Evolutionary conservation across 2,888 invertebrate species (phyloP).

Genomic region (Coenonympha arcania): DNA sequence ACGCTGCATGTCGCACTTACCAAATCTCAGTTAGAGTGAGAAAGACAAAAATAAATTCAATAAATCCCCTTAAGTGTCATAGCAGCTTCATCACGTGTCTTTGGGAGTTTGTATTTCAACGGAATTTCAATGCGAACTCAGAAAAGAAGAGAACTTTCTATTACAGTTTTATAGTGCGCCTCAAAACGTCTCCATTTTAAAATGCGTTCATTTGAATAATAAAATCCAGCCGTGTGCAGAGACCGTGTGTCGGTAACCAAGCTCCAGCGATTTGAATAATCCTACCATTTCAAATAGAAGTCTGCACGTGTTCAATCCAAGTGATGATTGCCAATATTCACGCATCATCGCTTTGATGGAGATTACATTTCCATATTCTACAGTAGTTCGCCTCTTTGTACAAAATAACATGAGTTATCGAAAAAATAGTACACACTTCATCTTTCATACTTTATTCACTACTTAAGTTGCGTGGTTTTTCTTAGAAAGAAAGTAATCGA

Average conservation of each 20-base stretch:
- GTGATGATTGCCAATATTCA: conserved; percentile 3
- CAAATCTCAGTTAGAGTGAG: too few relatives aligned
- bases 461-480: too few relatives aligned
- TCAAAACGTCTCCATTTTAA: neutral
- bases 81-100: too few relatives aligned
- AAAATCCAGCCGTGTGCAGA: neutral
- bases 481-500: too few relatives aligned
- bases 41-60: too few relatives aligned
- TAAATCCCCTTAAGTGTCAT: too few relatives aligned
- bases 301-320: neutral
- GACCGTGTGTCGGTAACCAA: neutral
- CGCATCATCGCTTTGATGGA: neutral
- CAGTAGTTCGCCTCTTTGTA: too few relatives aligned
- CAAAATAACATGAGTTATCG: too few relatives aligned
- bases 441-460: too few relatives aligned
- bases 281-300: neutral
- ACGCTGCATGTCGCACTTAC: too few relatives aligned
- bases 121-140: neutral
- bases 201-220: neutral
- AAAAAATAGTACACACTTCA: too few relatives aligned
- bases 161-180: neutral
- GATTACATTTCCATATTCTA: neutral
- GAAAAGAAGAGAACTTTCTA: neutral
- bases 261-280: neutral
- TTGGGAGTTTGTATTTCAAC: too few relatives aligned